These are phyloP conservation scores for Psix sp. DNA, from an alignment of 1,140 invertebrate genomes.

Conservation along the genomic window DNA sequence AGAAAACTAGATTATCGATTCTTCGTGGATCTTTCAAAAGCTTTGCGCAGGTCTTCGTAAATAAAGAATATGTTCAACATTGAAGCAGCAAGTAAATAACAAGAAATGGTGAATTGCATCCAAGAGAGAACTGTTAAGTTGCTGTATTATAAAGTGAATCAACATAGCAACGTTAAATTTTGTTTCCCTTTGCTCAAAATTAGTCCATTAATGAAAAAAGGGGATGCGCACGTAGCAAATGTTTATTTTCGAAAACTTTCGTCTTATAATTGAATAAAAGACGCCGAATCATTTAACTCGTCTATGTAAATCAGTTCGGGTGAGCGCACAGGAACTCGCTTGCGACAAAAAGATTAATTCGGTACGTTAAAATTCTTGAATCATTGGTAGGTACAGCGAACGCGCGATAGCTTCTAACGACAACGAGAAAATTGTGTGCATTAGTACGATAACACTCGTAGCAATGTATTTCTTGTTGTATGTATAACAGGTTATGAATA, in stretches of 20 bases:
- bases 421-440: constrained; percentile 39
- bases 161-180: constrained; percentile 22
- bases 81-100: constrained; percentile 35
- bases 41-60: constrained; percentile 36
- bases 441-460: constrained; percentile 48
- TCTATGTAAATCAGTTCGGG: constrained; percentile 24
- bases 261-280: constrained; percentile 15
- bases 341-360: constrained; percentile 12
- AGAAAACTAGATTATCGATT: constrained; percentile 47
- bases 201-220: constrained; percentile 7
- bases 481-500: constrained; percentile 49
- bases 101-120: constrained; percentile 41
- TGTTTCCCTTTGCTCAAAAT: constrained; percentile 23
- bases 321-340: constrained; percentile 11
- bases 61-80: constrained; percentile 47
- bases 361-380: constrained; percentile 9
- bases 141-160: constrained; percentile 32
- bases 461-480: constrained; percentile 37
- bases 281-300: constrained; percentile 1
- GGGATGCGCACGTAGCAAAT: constrained; percentile 12
- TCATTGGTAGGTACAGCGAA: constrained; percentile 20
- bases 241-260: constrained; percentile 27
- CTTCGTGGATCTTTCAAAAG: constrained; percentile 39
- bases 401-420: constrained; percentile 22
- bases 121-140: constrained; percentile 32